Evolutionary conservation across 2,113 vertebrate genomes (phyloP), one percentile per base, ranked within the genome.

Genomic region (Nycticryphes semicollaris): DNA sequence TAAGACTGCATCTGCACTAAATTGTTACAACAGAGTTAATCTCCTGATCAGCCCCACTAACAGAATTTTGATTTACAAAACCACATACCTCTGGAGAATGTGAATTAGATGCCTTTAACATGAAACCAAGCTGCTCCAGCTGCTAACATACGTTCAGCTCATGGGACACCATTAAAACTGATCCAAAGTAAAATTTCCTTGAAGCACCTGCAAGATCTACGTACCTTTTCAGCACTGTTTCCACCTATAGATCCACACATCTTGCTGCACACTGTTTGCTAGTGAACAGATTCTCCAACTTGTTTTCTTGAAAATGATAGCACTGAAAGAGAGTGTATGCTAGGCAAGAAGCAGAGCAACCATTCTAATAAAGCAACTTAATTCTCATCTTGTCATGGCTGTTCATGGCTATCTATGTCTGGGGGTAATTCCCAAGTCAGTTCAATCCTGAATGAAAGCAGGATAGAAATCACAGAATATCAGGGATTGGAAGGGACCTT

Each of bases 381-480:
- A 53, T 56, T 80, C 33, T 10, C 21, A 50, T 41, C 13, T 76
- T 79, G 25, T 25, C 47, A 13, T 57, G 15, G 10, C 2, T 60
- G 17, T 63, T 47, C 39, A 8, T 50, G 19, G 7, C 20, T 43
- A 10, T 33, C 31, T 69, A 1, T 59, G 20, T 13, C n/a, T n/a
- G 31, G 6, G 24, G 4, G n/a, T 0, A 3, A 54, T 54, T 72
- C 30, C 30, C 2, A 6, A 67, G 56, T 30, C 0, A 0, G 5
- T 60, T 87, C 31, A 43, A 33, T 76, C 14, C 57, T 51, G 22
- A 77, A 57, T 60, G 25, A 69, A 59, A 48, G 48, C 14, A 91
- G 66, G n/a, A 45, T 31, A 64, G 59, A 25, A 35, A 39, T 39
- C 39, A 39, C 39, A 39, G 39, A 39, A 39, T 39, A 39, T 39